Evolutionary conservation across 2,113 vertebrate genomes (phyloP).

Genomic region (Myotis davidii): DNA sequence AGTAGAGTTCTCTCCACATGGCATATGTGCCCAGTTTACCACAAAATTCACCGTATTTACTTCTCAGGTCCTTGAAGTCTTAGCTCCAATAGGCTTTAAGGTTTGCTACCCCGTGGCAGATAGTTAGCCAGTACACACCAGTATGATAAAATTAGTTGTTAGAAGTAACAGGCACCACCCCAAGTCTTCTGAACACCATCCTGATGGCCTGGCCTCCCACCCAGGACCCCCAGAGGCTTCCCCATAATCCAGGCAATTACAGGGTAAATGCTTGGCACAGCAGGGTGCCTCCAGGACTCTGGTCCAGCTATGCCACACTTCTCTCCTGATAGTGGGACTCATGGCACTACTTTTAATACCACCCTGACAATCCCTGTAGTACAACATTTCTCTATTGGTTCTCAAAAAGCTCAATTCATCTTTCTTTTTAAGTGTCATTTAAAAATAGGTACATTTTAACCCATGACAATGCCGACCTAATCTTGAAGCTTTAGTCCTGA

Average conservation of each 20-base stretch:
- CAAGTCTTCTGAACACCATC: not conserved
- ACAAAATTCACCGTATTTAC: not conserved
- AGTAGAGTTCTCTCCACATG: not conserved
- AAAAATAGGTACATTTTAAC: not conserved
- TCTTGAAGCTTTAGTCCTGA: not conserved
- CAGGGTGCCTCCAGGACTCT: not conserved
- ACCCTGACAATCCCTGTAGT: not conserved
- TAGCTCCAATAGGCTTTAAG: not conserved
- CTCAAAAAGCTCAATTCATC: not conserved
- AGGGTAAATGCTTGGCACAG: not conserved
- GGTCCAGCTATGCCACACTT: not conserved
- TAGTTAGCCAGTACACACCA: not conserved
- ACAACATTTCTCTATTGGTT: not conserved
- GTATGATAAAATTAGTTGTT: not conserved
- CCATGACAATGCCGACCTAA: not conserved
- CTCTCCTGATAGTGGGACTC: not conserved
- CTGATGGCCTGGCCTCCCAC: not conserved
- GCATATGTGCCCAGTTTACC: not conserved
- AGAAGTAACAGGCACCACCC: not conserved
- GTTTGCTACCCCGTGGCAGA: not conserved
- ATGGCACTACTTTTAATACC: not conserved
- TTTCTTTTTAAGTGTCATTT: not conserved
- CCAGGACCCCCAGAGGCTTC: not conserved
- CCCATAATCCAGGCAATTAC: not conserved
- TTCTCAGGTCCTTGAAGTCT: not conserved